These are phyloP conservation scores for Lagopus muta DNA, from an alignment of 2,113 vertebrate genomes.

Conservation along the genomic window DNA sequence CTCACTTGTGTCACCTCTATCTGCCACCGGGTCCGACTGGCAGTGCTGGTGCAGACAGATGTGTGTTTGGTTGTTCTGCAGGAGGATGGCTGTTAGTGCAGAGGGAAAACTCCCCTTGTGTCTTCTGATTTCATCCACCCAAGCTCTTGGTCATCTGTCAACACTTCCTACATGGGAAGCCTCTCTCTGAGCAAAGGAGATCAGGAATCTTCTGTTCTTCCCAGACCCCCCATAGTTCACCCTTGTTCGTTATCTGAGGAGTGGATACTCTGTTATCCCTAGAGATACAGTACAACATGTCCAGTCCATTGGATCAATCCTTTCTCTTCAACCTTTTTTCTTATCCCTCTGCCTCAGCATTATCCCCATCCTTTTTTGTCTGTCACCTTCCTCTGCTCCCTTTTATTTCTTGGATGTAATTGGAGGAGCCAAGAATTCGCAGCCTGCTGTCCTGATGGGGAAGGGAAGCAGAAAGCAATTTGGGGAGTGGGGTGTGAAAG, in stretches of 20 bases:
- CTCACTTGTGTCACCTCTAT: not conserved
- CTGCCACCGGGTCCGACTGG: not conserved
- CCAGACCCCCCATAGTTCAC: not conserved
- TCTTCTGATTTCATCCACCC: not conserved
- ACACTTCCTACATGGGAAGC: not conserved
- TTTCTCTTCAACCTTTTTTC: not conserved
- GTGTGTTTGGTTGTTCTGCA: not conserved
- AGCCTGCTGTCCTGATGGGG: conserved; percentile 24
- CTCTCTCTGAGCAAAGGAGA: not conserved
- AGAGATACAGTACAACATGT: rapidly evolving
- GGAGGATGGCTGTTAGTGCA: not conserved
- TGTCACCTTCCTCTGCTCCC: not conserved
- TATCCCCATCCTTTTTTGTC: not conserved
- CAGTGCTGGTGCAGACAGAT: rapidly evolving
- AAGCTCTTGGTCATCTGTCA: rapidly evolving
- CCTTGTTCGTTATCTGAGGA: not conserved
- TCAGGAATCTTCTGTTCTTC: not conserved
- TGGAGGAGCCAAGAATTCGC: conserved; percentile 2
- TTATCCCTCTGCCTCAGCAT: not conserved
- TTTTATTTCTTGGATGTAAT: conserved; percentile 29
- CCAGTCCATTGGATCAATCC: not conserved
- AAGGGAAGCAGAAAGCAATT: conserved; percentile 39
- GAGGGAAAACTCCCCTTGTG: not conserved
- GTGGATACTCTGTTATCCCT: not conserved
- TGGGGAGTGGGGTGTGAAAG: conserved; percentile 60